Evolutionary conservation across 1,140 invertebrate species (phyloP).

Genomic region (Heliconius nattereri): DNA sequence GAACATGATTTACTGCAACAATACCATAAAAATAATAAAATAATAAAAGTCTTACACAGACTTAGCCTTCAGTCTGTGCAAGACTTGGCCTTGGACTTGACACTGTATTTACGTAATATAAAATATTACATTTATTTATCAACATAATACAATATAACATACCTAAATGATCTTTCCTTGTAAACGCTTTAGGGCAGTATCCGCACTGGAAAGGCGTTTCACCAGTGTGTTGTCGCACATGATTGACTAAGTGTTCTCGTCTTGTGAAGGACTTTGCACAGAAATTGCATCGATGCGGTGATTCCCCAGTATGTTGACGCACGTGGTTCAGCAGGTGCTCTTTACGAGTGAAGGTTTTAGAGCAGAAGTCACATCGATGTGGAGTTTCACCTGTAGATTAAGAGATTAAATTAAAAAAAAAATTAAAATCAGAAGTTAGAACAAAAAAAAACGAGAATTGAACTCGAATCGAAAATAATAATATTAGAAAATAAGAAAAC

Average conservation of each 20-base stretch:
- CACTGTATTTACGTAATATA: too few relatives aligned
- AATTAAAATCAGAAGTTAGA: background rate
- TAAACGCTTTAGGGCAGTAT: slow-evolving; percentile 92
- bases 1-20: slow-evolving; percentile 86
- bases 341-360: slow-evolving; percentile 89
- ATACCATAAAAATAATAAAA: background rate
- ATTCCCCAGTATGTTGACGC: slow-evolving; percentile 91
- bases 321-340: slow-evolving; percentile 92
- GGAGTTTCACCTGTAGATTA: background rate
- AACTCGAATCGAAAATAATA: background rate
- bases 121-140: too few relatives aligned
- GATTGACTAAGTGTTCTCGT: slow-evolving; percentile 91
- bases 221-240: slow-evolving; percentile 91
- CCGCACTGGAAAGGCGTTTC: slow-evolving; percentile 93
- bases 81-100: too few relatives aligned
- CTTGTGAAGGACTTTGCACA: slow-evolving; percentile 92
- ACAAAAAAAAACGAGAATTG: background rate
- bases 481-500: background rate
- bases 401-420: background rate
- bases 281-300: slow-evolving; percentile 89
- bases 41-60: too few relatives aligned
- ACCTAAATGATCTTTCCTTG: slow-evolving; percentile 91
- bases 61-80: too few relatives aligned
- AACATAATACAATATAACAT: slow-evolving; percentile 26
- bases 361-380: slow-evolving; percentile 3